Evolutionary conservation across 2,113 vertebrate genomes (phyloP), one percentile per base, ranked within the genome.

Genomic region (Heteronetta atricapilla): DNA sequence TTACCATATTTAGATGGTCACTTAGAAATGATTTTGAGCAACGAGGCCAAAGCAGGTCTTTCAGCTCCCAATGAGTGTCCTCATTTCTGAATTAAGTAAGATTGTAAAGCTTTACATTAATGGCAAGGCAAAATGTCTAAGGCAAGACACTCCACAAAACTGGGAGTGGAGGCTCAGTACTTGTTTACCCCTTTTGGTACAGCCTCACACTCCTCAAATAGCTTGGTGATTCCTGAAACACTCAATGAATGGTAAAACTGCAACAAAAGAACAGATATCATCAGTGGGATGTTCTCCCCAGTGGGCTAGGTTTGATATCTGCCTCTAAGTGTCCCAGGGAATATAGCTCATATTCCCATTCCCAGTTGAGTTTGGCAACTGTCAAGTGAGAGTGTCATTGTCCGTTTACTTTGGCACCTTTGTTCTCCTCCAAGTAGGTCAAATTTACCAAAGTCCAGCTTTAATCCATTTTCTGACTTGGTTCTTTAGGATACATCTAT

Each of bases 251-350:
- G 5, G 5, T 44, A 42, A 77, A 81, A 66, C 53, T 1, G 0
- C 23, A 50, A 82, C 56, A 87, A 50, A 78, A 22, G n/a, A 25
- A 69, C 2, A 81, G 16, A 28, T 8, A n/a, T 48, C 48, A 9
- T 9, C 34, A 38, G 28, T 17, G n/a, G 36, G 18, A 34, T 0
- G 1, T 64, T 48, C 4, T 89, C 4, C 11, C 3, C 4, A 66
- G 20, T n/a, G 4, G 5, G 15, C 2, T 76, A 66, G 55, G 7
- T 60, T 59, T 53, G 20, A 13, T n/a, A 66, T 58, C 3, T 0
- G 2, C 2, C 13, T 4, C 23, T 50, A 70, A 17, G 15, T 0
- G 0, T 53, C 11, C 6, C 13, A 80, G 6, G 19, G 10, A 25
- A 46, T 40, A 13, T 10, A 48, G 63, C 9, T 11, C 12, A 25